A percentile compares a stretch with the other conserved stretches of the same genome.
These are phyloP conservation scores for Ochlodes sylvanus DNA, from an alignment of 2,888 invertebrate genomes.

Conservation along the genomic window DNA sequence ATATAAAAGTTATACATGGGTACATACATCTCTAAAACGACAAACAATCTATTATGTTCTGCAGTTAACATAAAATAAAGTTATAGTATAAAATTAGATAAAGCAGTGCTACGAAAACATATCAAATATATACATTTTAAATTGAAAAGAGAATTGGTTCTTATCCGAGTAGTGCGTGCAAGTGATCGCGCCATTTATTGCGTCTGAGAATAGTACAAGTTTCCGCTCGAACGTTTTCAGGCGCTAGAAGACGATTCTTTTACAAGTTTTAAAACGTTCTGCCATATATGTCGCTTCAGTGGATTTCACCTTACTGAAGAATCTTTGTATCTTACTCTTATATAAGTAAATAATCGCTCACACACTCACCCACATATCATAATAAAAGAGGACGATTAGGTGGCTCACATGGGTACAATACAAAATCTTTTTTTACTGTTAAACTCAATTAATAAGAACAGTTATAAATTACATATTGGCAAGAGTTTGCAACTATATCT, in stretches of 20 bases:
- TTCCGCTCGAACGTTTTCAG: conserved; percentile 65
- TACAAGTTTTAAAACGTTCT: conserved; percentile 75
- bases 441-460: too few species aligned
- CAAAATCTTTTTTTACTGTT: too few species aligned
- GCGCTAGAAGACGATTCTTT: conserved; percentile 68
- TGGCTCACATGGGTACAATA: too few species aligned
- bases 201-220: conserved; percentile 73
- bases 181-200: conserved; percentile 78
- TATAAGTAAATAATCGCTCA: too few species aligned
- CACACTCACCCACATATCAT: too few species aligned
- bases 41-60: too few species aligned
- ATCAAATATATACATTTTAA: conserved; percentile 29
- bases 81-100: background rate
- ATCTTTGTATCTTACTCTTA: background rate
- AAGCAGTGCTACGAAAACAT: background rate
- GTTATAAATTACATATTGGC: too few species aligned
- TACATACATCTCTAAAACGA: too few species aligned
- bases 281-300: conserved; percentile 51
- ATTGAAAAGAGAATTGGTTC: conserved; percentile 62
- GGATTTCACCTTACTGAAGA: conserved; percentile 35
- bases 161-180: conserved; percentile 61
- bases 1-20: too few species aligned
- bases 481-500: too few species aligned
- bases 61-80: background rate
- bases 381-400: too few species aligned